Base-by-base conservation (phyloP, 2,797 vertebrate genomes). In the Scolopax bukidnonensis region DNA sequence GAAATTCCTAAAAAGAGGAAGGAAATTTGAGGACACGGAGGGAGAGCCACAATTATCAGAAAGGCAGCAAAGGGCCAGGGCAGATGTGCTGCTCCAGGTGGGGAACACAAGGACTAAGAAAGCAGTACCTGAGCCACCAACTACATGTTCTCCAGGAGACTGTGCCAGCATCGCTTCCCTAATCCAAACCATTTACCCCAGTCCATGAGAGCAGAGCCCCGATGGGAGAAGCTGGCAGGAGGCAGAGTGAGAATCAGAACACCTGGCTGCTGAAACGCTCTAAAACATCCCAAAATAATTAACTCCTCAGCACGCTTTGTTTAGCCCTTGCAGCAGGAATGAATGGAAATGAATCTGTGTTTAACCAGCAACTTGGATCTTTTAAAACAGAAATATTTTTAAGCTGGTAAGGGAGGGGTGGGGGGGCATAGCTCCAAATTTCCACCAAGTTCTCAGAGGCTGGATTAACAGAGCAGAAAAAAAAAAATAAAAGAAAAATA, bases 231-330 rank as follows among this genome's bases (percentile, higher is more conserved):
- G 63, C 61, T 67, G 86, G 90, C 80, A 90, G 86, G 74, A 89
- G 74, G 54, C 33, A 76, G 74, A 89, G 74, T 74, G 69, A 90
- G 74, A 89, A 91, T 24, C 77, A 94, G 80, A 86, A 89, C 90
- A 93, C 86, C 95, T 94, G 94, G 80, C 87, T 94, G 47, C 63
- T 81, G 51, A 75, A 95, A 91, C 11, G 40, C 41, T 43, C 54
- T 70, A 10, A 79, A 96, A 32, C 67, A 40, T 86, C 86, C 67
- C 74, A 32, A 53, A 81, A 71, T 65, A 61, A 91, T 94, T 40
- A 90, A 43, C 81, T 92, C 67, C 86, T 89, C 59, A 23, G 61
- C 51, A 40, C 28, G 64, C 16, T 75, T 63, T 1, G 0, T 73
- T 81, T 86, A 78, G 41, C 74, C 61, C 53, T 86, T 81, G 47